Conservation (phyloP, 2,888 invertebrate species). For the Platynereis dumerilii region DNA sequence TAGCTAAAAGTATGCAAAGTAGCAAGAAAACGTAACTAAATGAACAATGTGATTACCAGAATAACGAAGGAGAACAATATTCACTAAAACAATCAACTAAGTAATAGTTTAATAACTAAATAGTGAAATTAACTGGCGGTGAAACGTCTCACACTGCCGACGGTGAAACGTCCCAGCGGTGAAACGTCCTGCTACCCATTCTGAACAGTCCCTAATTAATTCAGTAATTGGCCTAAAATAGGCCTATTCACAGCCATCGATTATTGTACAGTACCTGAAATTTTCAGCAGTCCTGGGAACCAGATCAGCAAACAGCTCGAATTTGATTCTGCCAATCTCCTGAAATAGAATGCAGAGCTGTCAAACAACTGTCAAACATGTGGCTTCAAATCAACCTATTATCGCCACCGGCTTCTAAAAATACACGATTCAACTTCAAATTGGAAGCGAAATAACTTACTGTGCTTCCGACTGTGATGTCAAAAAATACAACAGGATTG, state of each 20-base stretch:
- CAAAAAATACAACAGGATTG: slow-evolving; percentile 98
- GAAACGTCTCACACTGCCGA: no score
- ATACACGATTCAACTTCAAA: neutral
- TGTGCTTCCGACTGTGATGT: slow-evolving; percentile 93
- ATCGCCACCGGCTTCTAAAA: slow-evolving; percentile 5
- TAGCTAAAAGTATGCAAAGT: no score
- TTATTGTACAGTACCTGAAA: slow-evolving; percentile 75
- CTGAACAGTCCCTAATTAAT: no score
- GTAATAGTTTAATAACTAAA: no score
- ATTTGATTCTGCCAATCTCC: slow-evolving; percentile 97
- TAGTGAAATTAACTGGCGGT: no score
- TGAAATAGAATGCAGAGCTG: slow-evolving; percentile 50
- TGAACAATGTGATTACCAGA: no score
- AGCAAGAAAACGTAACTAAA: no score
- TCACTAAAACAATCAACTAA: no score
- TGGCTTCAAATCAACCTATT: neutral
- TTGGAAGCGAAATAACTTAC: slow-evolving; percentile 65
- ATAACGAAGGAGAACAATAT: no score
- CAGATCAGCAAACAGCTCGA: slow-evolving; percentile 96
- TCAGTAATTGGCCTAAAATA: no score
- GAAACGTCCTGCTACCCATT: no score
- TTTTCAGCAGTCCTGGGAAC: slow-evolving; percentile 97
- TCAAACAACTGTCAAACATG: neutral
- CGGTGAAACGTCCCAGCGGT: no score
- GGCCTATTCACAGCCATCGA: slow-evolving; percentile 11